A percentile compares a stretch with the other conserved stretches of the same genome.
phyloP scores from a whole-genome alignment of 2,113 vertebrate species.

The Coregonus clupeaformis region DNA sequence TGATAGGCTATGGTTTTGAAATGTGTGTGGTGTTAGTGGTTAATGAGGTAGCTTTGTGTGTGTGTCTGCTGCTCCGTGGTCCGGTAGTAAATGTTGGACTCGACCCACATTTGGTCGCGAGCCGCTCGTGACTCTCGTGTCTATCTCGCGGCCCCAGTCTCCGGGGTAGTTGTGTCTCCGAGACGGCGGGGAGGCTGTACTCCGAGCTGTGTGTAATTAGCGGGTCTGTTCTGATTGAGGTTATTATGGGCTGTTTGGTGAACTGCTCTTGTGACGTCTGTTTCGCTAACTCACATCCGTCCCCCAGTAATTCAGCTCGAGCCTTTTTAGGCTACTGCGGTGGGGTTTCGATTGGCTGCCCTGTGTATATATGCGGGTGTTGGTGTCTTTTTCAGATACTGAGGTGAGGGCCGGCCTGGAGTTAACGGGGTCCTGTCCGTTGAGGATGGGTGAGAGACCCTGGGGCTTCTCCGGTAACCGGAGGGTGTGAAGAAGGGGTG shows the following conservation, averaged over 20 bases:
- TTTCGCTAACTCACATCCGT: constrained; percentile 49
- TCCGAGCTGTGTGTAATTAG: constrained; percentile 63
- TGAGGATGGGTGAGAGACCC: constrained; percentile 17
- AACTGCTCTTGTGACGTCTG: constrained; percentile 52
- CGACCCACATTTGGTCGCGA: constrained; percentile 66
- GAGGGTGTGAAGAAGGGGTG: constrained; percentile 46
- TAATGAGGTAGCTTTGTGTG: constrained; percentile 23
- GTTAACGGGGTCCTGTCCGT: constrained; percentile 1
- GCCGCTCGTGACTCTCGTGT: constrained; percentile 47
- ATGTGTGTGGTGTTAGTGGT: constrained; percentile 8
- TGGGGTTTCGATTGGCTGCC: neutral
- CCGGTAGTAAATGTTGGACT: constrained; percentile 62
- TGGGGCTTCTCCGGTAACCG: constrained; percentile 25
- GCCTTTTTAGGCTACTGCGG: constrained; percentile 42
- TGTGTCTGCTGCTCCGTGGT: constrained; percentile 36
- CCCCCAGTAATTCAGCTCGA: constrained; percentile 40
- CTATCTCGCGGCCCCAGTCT: constrained; percentile 32
- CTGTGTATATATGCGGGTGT: constrained; percentile 3
- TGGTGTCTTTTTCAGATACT: neutral
- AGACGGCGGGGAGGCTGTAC: constrained; percentile 35
- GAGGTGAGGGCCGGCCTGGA: neutral
- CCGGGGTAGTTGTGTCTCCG: constrained; percentile 60
- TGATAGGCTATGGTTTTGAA: neutral
- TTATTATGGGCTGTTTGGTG: constrained; percentile 51
- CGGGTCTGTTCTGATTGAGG: constrained; percentile 69